Conservation (phyloP, 37 sponge, comb jelly and placozoan species). For the Mnemiopsis leidyi region DNA sequence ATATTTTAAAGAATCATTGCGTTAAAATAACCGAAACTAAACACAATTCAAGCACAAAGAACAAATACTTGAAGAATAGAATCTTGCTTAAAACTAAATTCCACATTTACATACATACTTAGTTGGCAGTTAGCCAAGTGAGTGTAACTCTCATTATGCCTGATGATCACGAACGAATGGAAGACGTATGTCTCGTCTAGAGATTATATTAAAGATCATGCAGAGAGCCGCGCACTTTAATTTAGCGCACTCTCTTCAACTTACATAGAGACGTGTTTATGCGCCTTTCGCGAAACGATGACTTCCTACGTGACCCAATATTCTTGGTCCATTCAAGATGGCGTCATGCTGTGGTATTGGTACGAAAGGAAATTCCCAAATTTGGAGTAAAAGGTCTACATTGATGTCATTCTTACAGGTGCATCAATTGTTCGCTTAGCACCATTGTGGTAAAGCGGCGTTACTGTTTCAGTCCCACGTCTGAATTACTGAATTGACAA, state of each 20-base stretch:
- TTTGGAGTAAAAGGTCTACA: too few species aligned
- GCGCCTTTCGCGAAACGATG: background rate
- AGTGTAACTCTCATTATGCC: too few species aligned
- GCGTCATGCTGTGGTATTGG: background rate
- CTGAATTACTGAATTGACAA: too few species aligned
- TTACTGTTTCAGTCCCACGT: too few species aligned
- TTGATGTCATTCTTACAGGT: background rate
- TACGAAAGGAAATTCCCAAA: too few species aligned
- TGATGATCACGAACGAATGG: too few species aligned
- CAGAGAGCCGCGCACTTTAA: background rate
- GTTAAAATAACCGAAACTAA: background rate
- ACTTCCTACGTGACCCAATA: background rate
- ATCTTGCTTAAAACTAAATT: background rate
- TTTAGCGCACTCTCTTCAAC: background rate
- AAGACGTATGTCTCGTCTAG: too few species aligned
- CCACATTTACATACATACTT: background rate
- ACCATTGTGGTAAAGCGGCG: too few species aligned
- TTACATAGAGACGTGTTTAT: background rate
- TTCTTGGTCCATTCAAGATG: background rate
- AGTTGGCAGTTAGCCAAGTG: background rate
- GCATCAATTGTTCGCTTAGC: too few species aligned
- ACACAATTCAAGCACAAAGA: background rate
- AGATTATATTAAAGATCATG: too few species aligned
- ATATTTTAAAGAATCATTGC: background rate
- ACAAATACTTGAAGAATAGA: background rate